Conservation (phyloP, 2,797 vertebrate species). For the Cebuella pygmaea region DNA sequence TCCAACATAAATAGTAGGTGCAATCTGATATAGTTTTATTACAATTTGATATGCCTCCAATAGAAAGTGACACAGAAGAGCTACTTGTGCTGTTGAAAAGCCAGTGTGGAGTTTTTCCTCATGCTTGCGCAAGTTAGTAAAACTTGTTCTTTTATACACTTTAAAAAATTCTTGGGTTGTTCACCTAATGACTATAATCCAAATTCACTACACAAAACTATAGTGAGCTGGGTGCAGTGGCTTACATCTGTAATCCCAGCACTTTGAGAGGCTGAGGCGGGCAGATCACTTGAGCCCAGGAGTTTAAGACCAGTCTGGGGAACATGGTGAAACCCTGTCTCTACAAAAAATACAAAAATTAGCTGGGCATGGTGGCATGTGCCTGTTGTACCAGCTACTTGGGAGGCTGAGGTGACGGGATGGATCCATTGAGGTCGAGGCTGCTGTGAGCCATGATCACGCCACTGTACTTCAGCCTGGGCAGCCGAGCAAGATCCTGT, state of each 20-base stretch:
- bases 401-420: not conserved
- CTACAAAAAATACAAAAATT: not conserved
- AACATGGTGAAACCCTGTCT: not conserved
- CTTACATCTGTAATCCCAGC: not conserved
- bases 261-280: not conserved
- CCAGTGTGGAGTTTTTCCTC: not conserved
- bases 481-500: not conserved
- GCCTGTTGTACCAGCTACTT: not conserved
- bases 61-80: slow-evolving; percentile 16
- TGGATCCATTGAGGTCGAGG: not conserved
- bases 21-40: not conserved
- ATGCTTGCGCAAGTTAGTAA: slow-evolving; percentile 16
- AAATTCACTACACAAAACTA: not conserved
- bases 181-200: not conserved
- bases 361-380: not conserved
- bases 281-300: not conserved
- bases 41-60: not conserved
- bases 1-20: slow-evolving; percentile 17
- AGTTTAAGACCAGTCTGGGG: not conserved
- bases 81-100: not conserved
- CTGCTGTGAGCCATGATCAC: not conserved
- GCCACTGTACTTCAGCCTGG: not conserved
- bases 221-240: not conserved
- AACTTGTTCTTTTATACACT: not conserved
- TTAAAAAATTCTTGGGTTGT: not conserved